Base-by-base conservation (phyloP, 2,888 invertebrate genomes). In the Ophion slaviceki region DNA sequence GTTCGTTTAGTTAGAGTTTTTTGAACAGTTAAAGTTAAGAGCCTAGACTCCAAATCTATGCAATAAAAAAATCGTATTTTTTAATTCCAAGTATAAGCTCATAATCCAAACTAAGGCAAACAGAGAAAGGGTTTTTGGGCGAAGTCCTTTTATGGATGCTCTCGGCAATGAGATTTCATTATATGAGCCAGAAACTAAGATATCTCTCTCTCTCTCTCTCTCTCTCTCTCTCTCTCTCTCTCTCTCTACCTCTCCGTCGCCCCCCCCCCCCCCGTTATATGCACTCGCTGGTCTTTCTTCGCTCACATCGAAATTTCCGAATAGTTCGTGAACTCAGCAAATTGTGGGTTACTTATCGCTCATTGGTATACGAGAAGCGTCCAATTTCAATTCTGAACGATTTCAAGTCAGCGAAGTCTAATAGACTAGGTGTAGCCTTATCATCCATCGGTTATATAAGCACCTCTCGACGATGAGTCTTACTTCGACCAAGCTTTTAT, bases 301-400 rank as follows among this genome's bases (percentile, higher is more conserved):
- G 24, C 80, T 40, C 67, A 53, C 81, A 67, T 61, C 24, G 71
- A 81, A 80, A 84, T 85, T 86, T 83, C 88, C 88, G 88, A 89
- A 88, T 90, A 90, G 89, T 90, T 91, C 86, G 89, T 86, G 86
- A 89, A 90, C 85, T 91, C 85, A 80, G 88, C 88, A 88, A 89
- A 90, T 89, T 88, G 86, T 87, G 82, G 86, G 87, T 87, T 87
- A 85, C 84, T 86, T 82, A 82, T 76, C 75, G 45, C 72, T 59
- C 75, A 36, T 47, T 66, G 47, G 80, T 74, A 47, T 68, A 32
- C 40, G 36, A 62, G 67, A 61, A 61, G 62, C 88, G 88, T 90
- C 87, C 86, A 82, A 83, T 87, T 88, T 88, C 88, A 89, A 89
- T 89, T 89, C 88, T 87, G 88, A 82, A 87, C 88, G 87, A 87